Evolutionary conservation across 2,888 invertebrate species (phyloP).

Genomic region (Elegia similella): DNA sequence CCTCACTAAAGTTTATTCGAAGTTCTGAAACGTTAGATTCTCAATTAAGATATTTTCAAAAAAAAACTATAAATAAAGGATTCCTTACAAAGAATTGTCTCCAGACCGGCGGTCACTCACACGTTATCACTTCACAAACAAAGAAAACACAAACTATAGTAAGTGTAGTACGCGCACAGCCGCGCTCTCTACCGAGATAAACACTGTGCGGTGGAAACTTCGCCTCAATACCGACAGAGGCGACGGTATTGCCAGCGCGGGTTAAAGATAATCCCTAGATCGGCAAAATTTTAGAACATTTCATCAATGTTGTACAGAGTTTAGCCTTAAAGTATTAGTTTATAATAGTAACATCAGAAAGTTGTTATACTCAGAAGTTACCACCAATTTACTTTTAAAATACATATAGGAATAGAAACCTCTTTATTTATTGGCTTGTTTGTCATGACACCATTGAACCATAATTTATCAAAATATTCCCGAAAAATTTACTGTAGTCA

Average conservation of each 20-base stretch:
- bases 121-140: conserved; percentile 64
- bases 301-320: not conserved
- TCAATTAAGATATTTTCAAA: too few relatives aligned
- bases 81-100: conserved; percentile 7
- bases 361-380: too few relatives aligned
- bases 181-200: conserved; percentile 50
- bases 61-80: not conserved
- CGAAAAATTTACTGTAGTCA: too few relatives aligned
- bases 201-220: conserved; percentile 37
- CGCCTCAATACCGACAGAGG: conserved; percentile 35
- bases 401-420: too few relatives aligned
- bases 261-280: conserved; percentile 27
- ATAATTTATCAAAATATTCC: too few relatives aligned
- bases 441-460: too few relatives aligned
- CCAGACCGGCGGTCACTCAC: conserved; percentile 28
- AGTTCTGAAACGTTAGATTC: too few relatives aligned
- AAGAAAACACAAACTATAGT: conserved; percentile 44
- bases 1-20: too few relatives aligned
- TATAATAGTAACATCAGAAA: too few relatives aligned
- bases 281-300: not conserved
- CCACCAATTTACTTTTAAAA: too few relatives aligned
- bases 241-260: conserved; percentile 43
- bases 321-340: too few relatives aligned
- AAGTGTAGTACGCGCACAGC: conserved; percentile 28
- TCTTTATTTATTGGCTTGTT: too few relatives aligned